phyloP scores from a whole-genome alignment of 2,113 vertebrate genomes.

The Oreochromis tanganicae region DNA sequence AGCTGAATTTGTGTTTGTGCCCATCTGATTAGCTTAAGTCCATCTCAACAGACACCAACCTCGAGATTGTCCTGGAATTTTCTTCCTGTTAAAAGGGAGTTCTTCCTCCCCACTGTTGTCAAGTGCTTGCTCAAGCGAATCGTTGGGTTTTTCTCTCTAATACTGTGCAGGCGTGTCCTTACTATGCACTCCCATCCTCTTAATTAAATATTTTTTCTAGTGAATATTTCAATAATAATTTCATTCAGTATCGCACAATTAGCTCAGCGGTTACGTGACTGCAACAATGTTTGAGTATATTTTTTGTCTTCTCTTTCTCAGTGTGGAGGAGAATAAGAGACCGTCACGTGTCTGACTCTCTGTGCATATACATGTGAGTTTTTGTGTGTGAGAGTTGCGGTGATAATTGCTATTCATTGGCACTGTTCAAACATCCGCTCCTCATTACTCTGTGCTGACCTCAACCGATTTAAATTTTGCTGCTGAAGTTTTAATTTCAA shows the following conservation, averaged over 20 bases:
- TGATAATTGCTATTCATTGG: constrained; percentile 36
- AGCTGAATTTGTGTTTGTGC: neutral
- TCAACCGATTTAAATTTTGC: constrained; percentile 17
- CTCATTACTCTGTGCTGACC: constrained; percentile 47
- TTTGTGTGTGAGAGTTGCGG: neutral
- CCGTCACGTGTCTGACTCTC: neutral
- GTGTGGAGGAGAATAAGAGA: neutral
- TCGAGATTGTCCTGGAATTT: neutral
- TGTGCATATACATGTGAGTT: neutral
- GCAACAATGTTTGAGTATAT: neutral
- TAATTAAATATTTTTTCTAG: neutral
- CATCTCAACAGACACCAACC: neutral
- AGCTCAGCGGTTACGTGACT: neutral
- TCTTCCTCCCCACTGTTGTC: neutral
- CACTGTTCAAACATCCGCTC: neutral
- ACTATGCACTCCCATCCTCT: neutral
- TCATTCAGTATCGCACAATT: neutral
- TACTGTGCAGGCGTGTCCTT: neutral
- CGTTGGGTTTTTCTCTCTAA: neutral
- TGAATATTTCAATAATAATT: neutral
- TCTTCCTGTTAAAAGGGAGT: neutral
- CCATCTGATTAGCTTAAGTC: neutral
- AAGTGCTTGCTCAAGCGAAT: neutral
- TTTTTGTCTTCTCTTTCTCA: neutral
- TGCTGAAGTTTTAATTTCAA: constrained; percentile 34